Base-by-base conservation (phyloP, 2,113 vertebrate genomes). In the Gymnorhina tibicen region DNA sequence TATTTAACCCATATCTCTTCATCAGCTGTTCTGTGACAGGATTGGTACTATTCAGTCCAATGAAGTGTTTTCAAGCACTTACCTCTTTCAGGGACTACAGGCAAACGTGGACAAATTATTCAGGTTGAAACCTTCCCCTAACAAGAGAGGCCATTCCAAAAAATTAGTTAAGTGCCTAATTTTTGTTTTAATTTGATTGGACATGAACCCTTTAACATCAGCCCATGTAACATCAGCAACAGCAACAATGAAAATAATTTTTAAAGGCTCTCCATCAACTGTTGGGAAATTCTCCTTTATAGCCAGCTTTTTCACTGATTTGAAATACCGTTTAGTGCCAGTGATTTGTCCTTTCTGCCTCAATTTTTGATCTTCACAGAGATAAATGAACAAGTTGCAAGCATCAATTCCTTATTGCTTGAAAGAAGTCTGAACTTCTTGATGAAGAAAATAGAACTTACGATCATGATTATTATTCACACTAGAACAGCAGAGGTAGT, bases 401-500 rank as follows among this genome's bases (percentile, higher is more conserved):
- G 50, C 74, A 47, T 52, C n/a, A 9, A 2, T 53, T 90, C 35
- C 33, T 52, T n/a, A 24, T 33, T 1, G 0, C 30, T 41, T 21
- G n/a, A 73, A 93, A 73, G 53, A 28, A 62, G 3, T 27, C n/a
- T 63, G 10, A 44, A 60, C 26, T 59, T 75, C 42, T n/a, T 16
- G 50, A 37, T 46, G 67, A 81, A 67, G 47, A 55, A 87, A 76
- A 59, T 2, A 58, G 67, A 37, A 35, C 9, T 66, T 41, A 30
- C 0, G 3, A 62, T 14, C 2, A 6, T 16, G 19, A 60, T 55
- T 56, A 22, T 26, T 63, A 33, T 21, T 85, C 60, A 49, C 35
- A 13, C 24, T 32, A 4, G 1, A n/a, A 33, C 0, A 56, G 47
- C n/a, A 72, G 30, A 66, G 70, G 55, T 0, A 23, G 6, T 14